Percentiles rank a stretch among this genome's conserved stretches.
These are phyloP conservation scores for Platygyra sinensis DNA, from an alignment of 64 coral and sea anemone species.

Conservation along the genomic window DNA sequence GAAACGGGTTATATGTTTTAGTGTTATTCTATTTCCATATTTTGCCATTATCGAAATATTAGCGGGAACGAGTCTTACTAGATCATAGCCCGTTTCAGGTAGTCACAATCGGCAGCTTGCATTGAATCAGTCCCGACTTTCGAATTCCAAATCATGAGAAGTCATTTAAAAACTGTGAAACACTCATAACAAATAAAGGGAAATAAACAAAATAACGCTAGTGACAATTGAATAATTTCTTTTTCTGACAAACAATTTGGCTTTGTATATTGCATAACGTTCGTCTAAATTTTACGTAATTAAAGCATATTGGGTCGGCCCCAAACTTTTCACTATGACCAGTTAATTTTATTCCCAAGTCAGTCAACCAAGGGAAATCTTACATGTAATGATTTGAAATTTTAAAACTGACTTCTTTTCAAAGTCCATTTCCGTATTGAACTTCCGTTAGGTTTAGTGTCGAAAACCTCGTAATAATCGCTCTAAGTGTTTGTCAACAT, in stretches of 20 bases:
- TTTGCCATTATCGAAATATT: too few relatives aligned
- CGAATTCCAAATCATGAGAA: too few relatives aligned
- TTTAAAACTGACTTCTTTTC: background rate
- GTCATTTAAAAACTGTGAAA: too few relatives aligned
- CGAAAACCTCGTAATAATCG: background rate
- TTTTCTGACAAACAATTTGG: background rate
- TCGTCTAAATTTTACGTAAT: background rate
- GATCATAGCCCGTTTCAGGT: too few relatives aligned
- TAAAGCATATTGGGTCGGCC: background rate
- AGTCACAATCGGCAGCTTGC: too few relatives aligned
- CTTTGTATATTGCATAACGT: background rate
- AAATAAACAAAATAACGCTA: too few relatives aligned
- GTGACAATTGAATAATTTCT: too few relatives aligned
- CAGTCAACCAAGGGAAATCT: background rate
- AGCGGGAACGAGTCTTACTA: too few relatives aligned
- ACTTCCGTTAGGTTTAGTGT: background rate
- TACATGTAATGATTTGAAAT: background rate
- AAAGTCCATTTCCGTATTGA: background rate
- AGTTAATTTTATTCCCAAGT: background rate
- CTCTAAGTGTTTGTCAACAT: conserved; percentile 11
- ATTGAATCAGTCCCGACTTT: too few relatives aligned
- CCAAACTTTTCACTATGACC: background rate
- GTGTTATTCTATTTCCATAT: too few relatives aligned
- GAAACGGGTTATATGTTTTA: too few relatives aligned
- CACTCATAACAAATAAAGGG: too few relatives aligned